Base-by-base conservation (phyloP, 2,888 invertebrate genomes). In the Psylliodes chrysocephalus region DNA sequence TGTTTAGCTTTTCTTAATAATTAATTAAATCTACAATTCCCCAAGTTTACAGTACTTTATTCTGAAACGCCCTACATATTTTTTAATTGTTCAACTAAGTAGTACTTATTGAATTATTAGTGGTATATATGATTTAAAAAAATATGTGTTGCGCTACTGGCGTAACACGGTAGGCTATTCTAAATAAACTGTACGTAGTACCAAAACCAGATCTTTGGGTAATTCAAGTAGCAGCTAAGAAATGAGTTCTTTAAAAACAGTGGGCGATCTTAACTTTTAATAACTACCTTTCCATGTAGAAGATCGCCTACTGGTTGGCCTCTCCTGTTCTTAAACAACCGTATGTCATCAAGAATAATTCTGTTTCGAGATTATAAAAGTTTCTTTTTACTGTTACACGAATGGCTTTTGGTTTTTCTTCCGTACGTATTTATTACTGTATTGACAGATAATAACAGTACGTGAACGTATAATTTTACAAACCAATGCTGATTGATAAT, bases 191-290 rank as follows among this genome's bases (percentile, higher is more conserved):
- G 75, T 76, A 77, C 73, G 75, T 73, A 69, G 64, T 63, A 73
- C 66, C 66, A 66, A 71, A 80, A 80, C 79, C 79, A 79, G 81
- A 78, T 79, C 77, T 78, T 75, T 77, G 78, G 72, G 81, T 81
- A 81, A 81, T 71, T 79, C 81, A 78, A 79, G 81, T 80, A 80
- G 81, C 81, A 75, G 73, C 77, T 77, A 77, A 75, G 77, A 78
- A 79, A 80, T 80, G 78, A 78, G 78, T 78, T 80, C 79, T 79
- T 77, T 76, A 79, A 80, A 79, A 79, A 78, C 79, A 78, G 81
- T 79, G 78, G 81, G 80, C 80, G 79, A 79, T 77, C 77, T 74
- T 76, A 78, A 76, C 74, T 78, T 79, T 79, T 79, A 79, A 79
- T 79, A 79, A 79, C 77, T 73, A 77, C 77, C 78, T 79, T 77